Percentiles rank a stretch among this genome's conserved stretches.
Conservation (phyloP, 2,797 vertebrate species). For the Pipistrellus kuhlii region DNA sequence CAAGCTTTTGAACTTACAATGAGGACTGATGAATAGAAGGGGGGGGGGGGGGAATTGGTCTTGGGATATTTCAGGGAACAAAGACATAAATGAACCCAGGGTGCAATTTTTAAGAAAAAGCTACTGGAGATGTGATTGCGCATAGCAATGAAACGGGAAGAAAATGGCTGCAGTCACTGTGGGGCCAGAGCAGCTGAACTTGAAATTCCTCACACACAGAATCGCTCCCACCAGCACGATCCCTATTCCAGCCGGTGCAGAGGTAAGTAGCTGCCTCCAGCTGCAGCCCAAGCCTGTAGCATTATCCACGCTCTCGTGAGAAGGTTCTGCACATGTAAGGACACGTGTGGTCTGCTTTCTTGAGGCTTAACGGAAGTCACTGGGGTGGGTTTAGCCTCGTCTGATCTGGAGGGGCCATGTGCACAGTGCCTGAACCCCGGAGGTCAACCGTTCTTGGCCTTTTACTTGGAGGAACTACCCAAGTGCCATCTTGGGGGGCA, state of each 20-base stretch:
- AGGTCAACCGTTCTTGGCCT: constrained; percentile 91
- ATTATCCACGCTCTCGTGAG: constrained; percentile 91
- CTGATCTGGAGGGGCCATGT: constrained; percentile 93
- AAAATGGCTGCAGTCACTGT: constrained; percentile 91
- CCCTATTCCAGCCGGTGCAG: constrained; percentile 82
- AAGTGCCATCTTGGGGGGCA: constrained; percentile 92
- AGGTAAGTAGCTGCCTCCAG: constrained; percentile 85
- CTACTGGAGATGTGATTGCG: constrained; percentile 84
- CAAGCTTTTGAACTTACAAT: constrained; percentile 56
- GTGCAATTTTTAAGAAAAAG: neutral
- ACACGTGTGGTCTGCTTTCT: constrained; percentile 92
- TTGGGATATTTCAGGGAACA: constrained; percentile 36
- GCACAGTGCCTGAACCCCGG: constrained; percentile 91
- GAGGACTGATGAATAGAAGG: constrained; percentile 43
- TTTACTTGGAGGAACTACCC: constrained; percentile 95
- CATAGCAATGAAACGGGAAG: constrained; percentile 92
- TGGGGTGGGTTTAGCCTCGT: constrained; percentile 92
- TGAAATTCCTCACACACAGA: constrained; percentile 89
- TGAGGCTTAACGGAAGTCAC: constrained; percentile 91
- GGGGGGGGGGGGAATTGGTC: neutral
- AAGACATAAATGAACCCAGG: constrained; percentile 44
- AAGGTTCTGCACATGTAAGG: constrained; percentile 90
- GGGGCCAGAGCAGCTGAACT: constrained; percentile 89
- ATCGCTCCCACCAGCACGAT: constrained; percentile 86
- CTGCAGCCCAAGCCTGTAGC: constrained; percentile 87